These are phyloP conservation scores for Numida meleagris DNA, from an alignment of 2,113 vertebrate genomes.

Conservation along the genomic window DNA sequence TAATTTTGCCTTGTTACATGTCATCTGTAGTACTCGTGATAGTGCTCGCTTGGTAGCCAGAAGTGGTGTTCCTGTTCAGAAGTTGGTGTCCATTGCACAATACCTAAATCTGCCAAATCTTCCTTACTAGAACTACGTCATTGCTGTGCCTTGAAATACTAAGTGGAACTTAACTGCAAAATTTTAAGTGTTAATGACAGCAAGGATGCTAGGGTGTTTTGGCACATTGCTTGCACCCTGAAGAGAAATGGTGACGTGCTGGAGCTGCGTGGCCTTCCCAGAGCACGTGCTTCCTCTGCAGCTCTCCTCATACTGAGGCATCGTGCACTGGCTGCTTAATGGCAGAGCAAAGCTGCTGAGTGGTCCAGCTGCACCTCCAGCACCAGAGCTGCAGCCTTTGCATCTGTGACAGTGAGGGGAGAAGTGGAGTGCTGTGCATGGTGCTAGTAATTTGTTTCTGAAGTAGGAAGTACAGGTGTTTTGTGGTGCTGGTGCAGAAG, in stretches of 20 bases:
- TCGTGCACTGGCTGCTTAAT: background rate
- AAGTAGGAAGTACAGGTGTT: background rate
- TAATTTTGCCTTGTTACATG: background rate
- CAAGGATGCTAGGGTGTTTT: background rate
- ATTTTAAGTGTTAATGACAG: background rate
- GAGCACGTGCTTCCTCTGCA: no score
- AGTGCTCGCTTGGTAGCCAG: background rate
- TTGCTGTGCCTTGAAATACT: background rate
- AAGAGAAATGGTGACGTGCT: fast-evolving
- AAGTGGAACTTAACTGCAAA: background rate
- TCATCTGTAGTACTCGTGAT: background rate
- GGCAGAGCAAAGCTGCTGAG: background rate
- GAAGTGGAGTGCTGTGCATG: background rate
- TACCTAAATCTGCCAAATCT: background rate
- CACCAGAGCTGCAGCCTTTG: background rate
- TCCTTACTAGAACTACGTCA: background rate
- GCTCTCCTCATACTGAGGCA: background rate
- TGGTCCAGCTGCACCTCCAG: background rate
- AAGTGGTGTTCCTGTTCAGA: background rate
- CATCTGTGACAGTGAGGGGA: background rate
- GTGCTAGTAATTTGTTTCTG: background rate
- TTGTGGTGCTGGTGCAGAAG: background rate
- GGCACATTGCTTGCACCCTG: background rate
- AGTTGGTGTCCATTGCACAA: background rate
- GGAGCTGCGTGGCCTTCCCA: background rate